Base-by-base conservation (phyloP, 2,113 vertebrate species). In the Macrotis lagotis region DNA sequence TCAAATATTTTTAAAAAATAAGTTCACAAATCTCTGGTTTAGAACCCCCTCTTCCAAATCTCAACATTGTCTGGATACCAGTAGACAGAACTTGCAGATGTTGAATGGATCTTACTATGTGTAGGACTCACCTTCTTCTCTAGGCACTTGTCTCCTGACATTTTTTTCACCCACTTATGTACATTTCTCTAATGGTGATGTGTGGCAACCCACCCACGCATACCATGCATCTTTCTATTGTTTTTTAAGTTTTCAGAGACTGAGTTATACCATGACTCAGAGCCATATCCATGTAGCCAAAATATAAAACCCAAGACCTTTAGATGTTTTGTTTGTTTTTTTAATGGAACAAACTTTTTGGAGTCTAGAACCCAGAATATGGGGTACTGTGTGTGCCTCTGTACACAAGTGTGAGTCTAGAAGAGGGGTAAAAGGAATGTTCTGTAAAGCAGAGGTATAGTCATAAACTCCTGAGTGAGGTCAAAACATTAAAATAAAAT, bases 341-440 rank as follows among this genome's bases (percentile, higher is more conserved):
- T 50, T 5, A 22, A 31, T 37, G 50, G 48, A 50, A n/a, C 44
- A 91, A 49, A 26, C 50, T 28, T 90, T 88, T 14, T 12, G 26
- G 51, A 88, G 2, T 92, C 89, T 91, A 51, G 88, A 95, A 94
- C 28, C 25, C 44, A 93, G 51, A 31, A 83, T n/a, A 22, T 44
- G n/a, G 66, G 66, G 19, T 83, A 1, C 37, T 44, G 37, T 44
- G 66, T n/a, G 37, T 83, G 66, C 37, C 55, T 44, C 14, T n/a
- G 37, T 44, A 83, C 6, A 83, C 66, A 83, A 1, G 5, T 44
- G 37, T 91, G 37, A 48, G 25, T 12, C 59, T 93, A 52, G 25
- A 48, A 31, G 52, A 22, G 31, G 50, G 22, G 53, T 37, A 48
- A 50, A n/a, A 66, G 26, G 28, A 37, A 66, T 66, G 55, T 14